Base-by-base conservation (phyloP, 2,888 invertebrate genomes). In the Cheilosia variabilis region DNA sequence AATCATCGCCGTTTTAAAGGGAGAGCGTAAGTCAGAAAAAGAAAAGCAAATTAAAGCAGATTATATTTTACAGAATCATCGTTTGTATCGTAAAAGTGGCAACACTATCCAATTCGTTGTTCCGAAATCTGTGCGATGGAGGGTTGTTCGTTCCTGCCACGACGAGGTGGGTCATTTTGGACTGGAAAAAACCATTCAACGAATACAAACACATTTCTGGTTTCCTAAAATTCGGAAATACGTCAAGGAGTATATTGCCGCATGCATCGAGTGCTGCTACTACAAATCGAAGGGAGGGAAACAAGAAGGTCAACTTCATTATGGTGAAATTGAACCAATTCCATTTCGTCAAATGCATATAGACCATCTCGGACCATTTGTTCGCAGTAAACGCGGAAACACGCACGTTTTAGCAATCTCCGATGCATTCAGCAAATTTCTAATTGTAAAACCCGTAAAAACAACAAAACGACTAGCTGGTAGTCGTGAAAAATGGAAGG, bases 321-420 rank as follows among this genome's bases (percentile, higher is more conserved):
- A 17, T 9, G 31, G n/a, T 3, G 72, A 73, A 65, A 72, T 50
- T 82, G 87, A 50, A 66, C 71, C 52, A 77, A 79, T 88, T 15
- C 88, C 87, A 9, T 87, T 88, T 43, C 63, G 75, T 0, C 7
- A 37, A 9, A n/a, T 88, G 13, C 87, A 88, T 41, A 57, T 87
- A 15, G 87, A 87, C 37, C 83, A 88, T 34, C 55, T 88, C 5
- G 87, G 87, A 9, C 87, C 87, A 2, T 88, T 87, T 24, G 43
- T 77, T 17, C 22, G 24, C 50, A 17, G 66, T 60, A 31, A 57
- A 47, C 17, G 73, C 68, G 13, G 60, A 6, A 63, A 87, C 17
- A 41, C 50, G 0, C 57, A 79, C 41, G 55, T 87, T 4, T 10
- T 84, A 9, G 84, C 65, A 3, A 55, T 84, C 19, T 50, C 68